phyloP scores from a whole-genome alignment of 2,797 vertebrate genomes.

The Mormyrops boulengeri region DNA sequence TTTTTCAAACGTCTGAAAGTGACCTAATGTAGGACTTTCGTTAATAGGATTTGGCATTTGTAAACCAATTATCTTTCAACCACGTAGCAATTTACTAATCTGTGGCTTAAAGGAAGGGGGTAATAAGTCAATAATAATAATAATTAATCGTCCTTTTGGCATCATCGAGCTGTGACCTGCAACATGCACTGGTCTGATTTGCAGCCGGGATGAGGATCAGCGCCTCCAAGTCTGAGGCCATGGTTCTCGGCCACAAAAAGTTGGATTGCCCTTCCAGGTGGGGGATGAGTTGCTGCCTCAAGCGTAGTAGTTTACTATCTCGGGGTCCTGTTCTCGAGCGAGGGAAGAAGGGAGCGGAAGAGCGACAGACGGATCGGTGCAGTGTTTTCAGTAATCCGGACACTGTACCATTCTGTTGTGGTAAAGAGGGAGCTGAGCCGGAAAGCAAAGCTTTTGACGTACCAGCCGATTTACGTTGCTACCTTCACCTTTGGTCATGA shows the following conservation, averaged over 20 bases:
- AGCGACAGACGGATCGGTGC: not conserved
- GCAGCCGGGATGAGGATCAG: not conserved
- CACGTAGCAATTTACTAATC: conserved; percentile 13
- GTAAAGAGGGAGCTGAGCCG: not conserved
- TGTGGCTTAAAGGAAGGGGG: not conserved
- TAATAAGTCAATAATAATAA: not conserved
- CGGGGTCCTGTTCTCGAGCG: not conserved
- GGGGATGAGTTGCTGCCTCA: not conserved
- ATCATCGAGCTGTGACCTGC: not conserved
- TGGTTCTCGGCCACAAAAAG: not conserved
- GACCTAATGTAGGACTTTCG: not conserved
- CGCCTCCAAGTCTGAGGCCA: not conserved
- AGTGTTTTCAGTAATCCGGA: not conserved
- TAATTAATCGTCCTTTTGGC: not conserved
- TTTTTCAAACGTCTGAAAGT: conserved; percentile 1
- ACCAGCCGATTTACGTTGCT: not conserved
- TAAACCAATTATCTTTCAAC: conserved; percentile 15
- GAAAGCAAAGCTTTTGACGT: not conserved
- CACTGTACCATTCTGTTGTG: not conserved
- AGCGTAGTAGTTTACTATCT: not conserved
- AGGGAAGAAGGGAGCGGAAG: not conserved
- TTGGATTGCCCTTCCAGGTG: not conserved
- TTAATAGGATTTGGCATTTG: conserved; percentile 8
- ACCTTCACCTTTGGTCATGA: not conserved
- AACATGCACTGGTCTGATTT: not conserved